Conservation (phyloP, 2,113 vertebrate species). For the Callorhinus ursinus region DNA sequence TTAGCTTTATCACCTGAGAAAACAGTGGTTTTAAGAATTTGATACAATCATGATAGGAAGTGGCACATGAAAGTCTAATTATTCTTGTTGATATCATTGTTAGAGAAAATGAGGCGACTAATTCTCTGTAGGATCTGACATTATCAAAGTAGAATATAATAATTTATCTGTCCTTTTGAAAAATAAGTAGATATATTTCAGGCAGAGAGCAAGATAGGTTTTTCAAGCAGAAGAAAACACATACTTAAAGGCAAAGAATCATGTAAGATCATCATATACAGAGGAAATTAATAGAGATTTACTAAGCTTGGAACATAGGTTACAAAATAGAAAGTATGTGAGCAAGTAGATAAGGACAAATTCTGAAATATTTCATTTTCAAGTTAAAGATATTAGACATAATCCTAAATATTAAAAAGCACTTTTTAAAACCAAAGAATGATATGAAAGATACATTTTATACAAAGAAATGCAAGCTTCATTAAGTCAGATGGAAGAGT, state of each 20-base stretch:
- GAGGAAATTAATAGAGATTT: slow-evolving; percentile 10
- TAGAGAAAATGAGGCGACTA: slow-evolving; percentile 57
- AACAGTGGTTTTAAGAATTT: slow-evolving; percentile 6
- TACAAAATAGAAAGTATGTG: background rate
- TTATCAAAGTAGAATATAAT: slow-evolving; percentile 28
- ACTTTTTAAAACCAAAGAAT: background rate
- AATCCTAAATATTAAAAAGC: background rate
- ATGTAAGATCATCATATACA: background rate
- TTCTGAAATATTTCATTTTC: background rate
- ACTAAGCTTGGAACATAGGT: background rate
- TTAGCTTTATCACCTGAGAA: slow-evolving; percentile 29
- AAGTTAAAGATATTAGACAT: background rate
- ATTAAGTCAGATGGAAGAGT: background rate
- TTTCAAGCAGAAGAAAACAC: background rate
- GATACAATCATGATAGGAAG: slow-evolving; percentile 18
- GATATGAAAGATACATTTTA: background rate
- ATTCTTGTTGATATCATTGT: slow-evolving; percentile 52
- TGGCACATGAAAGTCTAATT: background rate
- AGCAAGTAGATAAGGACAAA: background rate
- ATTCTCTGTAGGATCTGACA: slow-evolving; percentile 31
- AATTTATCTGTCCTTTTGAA: slow-evolving; percentile 41
- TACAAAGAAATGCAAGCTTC: background rate
- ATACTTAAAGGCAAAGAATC: background rate
- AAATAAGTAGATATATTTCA: slow-evolving; percentile 22
- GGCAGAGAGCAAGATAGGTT: background rate